These are phyloP conservation scores for Coluber constrictor DNA, from an alignment of 2,797 vertebrate genomes.

Conservation along the genomic window DNA sequence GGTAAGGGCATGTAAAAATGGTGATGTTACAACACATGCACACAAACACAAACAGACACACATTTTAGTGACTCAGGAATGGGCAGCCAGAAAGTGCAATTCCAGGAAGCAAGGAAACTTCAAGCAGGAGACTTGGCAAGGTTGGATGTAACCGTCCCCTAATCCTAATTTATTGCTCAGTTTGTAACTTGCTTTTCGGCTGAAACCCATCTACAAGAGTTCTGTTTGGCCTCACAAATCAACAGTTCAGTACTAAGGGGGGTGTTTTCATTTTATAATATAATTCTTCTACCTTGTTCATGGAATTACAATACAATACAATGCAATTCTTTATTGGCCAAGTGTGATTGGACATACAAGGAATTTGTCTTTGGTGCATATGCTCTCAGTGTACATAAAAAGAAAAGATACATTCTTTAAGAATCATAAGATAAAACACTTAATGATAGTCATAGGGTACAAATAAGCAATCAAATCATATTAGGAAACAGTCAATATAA, in stretches of 20 bases:
- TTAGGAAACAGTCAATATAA: too few relatives aligned
- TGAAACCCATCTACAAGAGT: not conserved
- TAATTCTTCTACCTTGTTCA: not conserved
- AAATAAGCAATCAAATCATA: too few relatives aligned
- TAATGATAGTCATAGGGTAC: too few relatives aligned
- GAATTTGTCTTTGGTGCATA: too few relatives aligned
- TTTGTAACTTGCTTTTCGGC: not conserved
- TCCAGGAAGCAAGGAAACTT: not conserved
- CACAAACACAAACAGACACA: not conserved
- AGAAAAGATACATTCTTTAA: too few relatives aligned
- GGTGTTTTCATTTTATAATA: not conserved
- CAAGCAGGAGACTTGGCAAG: not conserved
- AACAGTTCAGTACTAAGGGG: not conserved
- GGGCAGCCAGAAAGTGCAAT: not conserved
- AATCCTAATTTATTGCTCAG: not conserved
- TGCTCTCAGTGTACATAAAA: too few relatives aligned
- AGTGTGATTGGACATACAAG: too few relatives aligned
- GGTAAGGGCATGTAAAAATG: not conserved
- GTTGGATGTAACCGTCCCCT: not conserved
- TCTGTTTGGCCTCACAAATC: not conserved
- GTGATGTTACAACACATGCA: not conserved
- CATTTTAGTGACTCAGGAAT: not conserved
- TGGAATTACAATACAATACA: not conserved
- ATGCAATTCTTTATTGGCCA: too few relatives aligned
- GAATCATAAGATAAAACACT: too few relatives aligned